These are phyloP conservation scores for Ammospiza nelsoni DNA, from an alignment of 2,113 vertebrate species.

Conservation along the genomic window DNA sequence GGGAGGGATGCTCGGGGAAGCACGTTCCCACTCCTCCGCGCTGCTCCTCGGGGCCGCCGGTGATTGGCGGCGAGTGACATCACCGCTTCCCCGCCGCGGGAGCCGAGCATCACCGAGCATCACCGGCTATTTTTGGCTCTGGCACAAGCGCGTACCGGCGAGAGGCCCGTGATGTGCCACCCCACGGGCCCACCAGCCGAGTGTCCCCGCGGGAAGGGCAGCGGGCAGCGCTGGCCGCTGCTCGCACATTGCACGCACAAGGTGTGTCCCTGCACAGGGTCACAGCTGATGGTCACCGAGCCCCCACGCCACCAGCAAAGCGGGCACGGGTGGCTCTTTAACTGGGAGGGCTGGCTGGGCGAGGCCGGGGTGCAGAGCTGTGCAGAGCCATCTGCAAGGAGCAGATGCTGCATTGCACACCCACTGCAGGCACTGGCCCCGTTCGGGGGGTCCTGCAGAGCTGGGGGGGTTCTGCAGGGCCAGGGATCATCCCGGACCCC, in stretches of 20 bases:
- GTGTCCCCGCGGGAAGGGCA: neutral
- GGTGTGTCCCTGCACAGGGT: neutral
- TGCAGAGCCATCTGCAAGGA: neutral
- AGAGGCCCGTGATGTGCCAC: slow-evolving; percentile 48
- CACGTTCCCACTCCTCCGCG: slow-evolving; percentile 58
- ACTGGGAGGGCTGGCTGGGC: neutral
- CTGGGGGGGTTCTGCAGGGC: neutral
- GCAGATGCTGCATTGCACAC: neutral
- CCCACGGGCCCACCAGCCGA: neutral
- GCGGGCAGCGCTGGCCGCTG: neutral
- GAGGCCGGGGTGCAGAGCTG: neutral
- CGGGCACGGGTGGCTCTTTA: fast-evolving
- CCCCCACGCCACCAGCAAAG: neutral
- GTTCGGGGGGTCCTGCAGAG: fast-evolving
- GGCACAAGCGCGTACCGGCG: slow-evolving; percentile 69
- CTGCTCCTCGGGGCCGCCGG: slow-evolving; percentile 68
- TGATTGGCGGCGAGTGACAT: slow-evolving; percentile 84
- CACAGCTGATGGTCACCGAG: fast-evolving
- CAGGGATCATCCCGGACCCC: neutral
- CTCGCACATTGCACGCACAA: neutral
- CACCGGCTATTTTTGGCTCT: slow-evolving; percentile 83
- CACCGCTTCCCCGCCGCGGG: slow-evolving; percentile 79
- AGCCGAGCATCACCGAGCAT: slow-evolving; percentile 68
- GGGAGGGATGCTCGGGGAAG: slow-evolving; percentile 38
- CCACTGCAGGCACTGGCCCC: neutral